Percentiles rank a stretch among this genome's conserved stretches.
Evolutionary conservation across 2,888 invertebrate species (phyloP).

Genomic region (Nemapogon koenigi): DNA sequence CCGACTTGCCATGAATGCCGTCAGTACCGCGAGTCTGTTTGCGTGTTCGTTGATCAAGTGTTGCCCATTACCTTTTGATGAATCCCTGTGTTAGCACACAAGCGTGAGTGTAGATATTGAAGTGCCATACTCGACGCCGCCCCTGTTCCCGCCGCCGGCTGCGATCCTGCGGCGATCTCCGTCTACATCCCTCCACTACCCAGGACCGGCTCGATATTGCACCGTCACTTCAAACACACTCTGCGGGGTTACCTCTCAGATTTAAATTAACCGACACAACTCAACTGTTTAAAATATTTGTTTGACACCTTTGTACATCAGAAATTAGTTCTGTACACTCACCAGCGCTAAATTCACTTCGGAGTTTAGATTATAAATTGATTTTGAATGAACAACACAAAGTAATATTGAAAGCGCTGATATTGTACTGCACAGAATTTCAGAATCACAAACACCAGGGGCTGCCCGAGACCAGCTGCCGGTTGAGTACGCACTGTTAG

Average conservation of each 20-base stretch:
- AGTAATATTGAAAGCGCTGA: constrained; percentile 43
- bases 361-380: background rate
- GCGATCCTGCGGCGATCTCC: no score
- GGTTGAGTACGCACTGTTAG: constrained; percentile 19
- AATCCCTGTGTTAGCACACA: constrained; percentile 38
- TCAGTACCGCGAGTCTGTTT: constrained; percentile 55
- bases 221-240: constrained; percentile 64
- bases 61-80: constrained; percentile 41
- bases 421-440: constrained; percentile 40
- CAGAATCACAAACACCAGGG: constrained; percentile 39
- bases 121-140: constrained; percentile 64
- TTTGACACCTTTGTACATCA: constrained; percentile 7
- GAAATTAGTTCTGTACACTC: constrained; percentile 4
- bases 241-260: constrained; percentile 21
- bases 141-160: constrained; percentile 28
- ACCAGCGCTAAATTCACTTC: constrained; percentile 26
- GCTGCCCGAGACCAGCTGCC: constrained; percentile 60
- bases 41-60: constrained; percentile 56
- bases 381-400: constrained; percentile 19
- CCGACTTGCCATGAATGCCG: constrained; percentile 59
- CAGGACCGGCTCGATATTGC: constrained; percentile 68
- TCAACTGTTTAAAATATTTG: constrained; percentile 3
- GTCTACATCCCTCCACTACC: no score
- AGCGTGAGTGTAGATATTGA: constrained; percentile 45
- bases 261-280: constrained; percentile 13